A percentile compares a stretch with the other conserved stretches of the same genome.
These are phyloP conservation scores for Drosophila testacea DNA, from an alignment of 2,888 invertebrate genomes.

Conservation along the genomic window DNA sequence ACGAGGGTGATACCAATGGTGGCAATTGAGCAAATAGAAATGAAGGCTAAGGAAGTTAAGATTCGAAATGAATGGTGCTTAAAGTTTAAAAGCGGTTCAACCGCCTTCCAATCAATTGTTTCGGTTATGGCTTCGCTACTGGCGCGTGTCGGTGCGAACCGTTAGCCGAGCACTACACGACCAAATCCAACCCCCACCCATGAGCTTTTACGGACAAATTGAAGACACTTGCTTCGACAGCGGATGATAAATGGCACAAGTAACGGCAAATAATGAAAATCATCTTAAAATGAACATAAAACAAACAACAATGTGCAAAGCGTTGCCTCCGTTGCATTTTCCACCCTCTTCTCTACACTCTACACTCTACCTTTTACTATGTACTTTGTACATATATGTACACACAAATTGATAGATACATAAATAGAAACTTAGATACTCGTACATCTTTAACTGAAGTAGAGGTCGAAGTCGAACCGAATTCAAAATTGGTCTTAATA, in stretches of 20 bases:
- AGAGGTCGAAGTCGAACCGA: neutral
- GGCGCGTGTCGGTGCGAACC: constrained; percentile 35
- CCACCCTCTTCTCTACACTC: neutral
- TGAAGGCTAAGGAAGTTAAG: neutral
- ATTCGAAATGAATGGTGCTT: constrained; percentile 6
- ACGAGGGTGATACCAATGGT: constrained; percentile 6
- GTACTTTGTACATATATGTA: neutral
- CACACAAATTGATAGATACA: too few species aligned
- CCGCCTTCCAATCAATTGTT: neutral
- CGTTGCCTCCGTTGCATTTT: neutral
- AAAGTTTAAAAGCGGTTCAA: constrained; percentile 17
- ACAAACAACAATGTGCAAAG: constrained; percentile 18
- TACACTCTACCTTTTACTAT: too few species aligned
- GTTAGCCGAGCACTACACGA: neutral
- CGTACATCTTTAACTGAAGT: too few species aligned
- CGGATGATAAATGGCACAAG: constrained; percentile 41
- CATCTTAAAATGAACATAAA: constrained; percentile 19
- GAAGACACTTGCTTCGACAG: constrained; percentile 38
- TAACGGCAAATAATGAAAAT: constrained; percentile 31
- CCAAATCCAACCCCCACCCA: neutral
- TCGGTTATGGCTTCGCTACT: constrained; percentile 4
- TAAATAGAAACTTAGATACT: too few species aligned
- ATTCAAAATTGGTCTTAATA: neutral
- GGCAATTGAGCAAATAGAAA: neutral
- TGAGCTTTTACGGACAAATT: constrained; percentile 38